Evolutionary conservation across 1,140 invertebrate species (phyloP), one percentile per base, ranked within the genome.

Genomic region (Drosophila gunungcola): DNA sequence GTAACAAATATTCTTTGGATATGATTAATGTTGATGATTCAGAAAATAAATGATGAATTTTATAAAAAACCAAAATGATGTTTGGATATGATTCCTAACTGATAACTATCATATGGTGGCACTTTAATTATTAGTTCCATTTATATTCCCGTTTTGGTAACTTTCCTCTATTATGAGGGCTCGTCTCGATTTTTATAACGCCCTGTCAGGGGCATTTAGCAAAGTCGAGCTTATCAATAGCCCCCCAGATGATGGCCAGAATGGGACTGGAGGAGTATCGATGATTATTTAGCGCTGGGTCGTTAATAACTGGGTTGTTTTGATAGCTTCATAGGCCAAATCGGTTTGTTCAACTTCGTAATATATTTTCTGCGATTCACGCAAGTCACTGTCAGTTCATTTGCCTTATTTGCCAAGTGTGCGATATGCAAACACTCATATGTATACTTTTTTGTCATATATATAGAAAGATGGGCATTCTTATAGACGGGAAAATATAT

Each of bases 371-470:
- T 4, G 27, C 42, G 10, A 21, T 4, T 27, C n/a, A 38, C 70
- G 81, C 78, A 86, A 86, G 83, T 86, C 83, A 86, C 74, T 39
- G 73, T 49, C 78, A 74, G 82, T 88, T 85, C 74, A 70, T 82
- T 88, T 78, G 62, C 70, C 73, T 61, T 62, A 36, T 72, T 58
- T 57, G 29, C 13, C 51, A 27, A 39, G 53, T 52, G 32, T 45
- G 36, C 25, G 39, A 74, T 58, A 49, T 73, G 41, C 42, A 61
- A 61, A 52, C 72, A 51, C 2, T 46, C 61, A 52, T 36, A 41
- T 65, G 52, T 21, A 48, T 42, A 21, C 29, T 46, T 64, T n/a
- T 12, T 55, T 49, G 16, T 21, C 16, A 34, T 25, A 51, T 43
- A 60, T 38, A 12, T 36, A 36, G 25, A 12, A 12, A 56, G 53